These are phyloP conservation scores for Papilio xuthus DNA, from an alignment of 1,140 invertebrate species.

Conservation along the genomic window DNA sequence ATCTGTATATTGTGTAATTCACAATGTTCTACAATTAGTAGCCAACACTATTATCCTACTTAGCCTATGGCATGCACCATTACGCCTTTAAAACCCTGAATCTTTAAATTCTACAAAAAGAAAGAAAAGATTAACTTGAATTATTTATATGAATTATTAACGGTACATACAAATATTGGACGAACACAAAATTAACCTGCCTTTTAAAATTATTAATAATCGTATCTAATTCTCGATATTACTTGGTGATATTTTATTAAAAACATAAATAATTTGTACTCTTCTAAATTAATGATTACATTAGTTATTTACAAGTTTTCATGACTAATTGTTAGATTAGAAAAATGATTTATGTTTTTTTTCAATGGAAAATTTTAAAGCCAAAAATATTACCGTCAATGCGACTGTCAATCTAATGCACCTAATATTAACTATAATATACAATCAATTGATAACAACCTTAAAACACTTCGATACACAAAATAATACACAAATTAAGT, in stretches of 20 bases:
- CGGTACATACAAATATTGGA: constrained; percentile 30
- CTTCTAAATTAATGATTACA: constrained; percentile 73
- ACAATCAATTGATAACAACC: constrained; percentile 33
- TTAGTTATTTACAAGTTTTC: constrained; percentile 70
- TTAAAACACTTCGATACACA: constrained; percentile 26
- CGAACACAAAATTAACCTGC: constrained; percentile 32
- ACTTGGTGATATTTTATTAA: constrained; percentile 52
- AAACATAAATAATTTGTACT: constrained; percentile 79
- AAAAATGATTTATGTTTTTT: constrained; percentile 25
- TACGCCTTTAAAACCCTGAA: constrained; percentile 43
- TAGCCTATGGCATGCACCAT: constrained; percentile 78
- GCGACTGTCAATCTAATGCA: constrained; percentile 12
- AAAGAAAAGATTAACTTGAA: constrained; percentile 29
- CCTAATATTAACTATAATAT: constrained; percentile 20
- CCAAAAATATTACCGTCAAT: constrained; percentile 34
- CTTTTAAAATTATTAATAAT: constrained; percentile 37
- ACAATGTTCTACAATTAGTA: constrained; percentile 30
- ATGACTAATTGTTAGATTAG: constrained; percentile 45
- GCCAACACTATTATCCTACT: constrained; percentile 54
- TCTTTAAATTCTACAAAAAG: constrained; percentile 41
- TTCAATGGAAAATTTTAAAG: constrained; percentile 34
- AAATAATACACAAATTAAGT: constrained; percentile 33
- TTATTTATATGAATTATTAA: not conserved
- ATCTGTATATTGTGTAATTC: constrained; percentile 41
- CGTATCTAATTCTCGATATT: constrained; percentile 37